Conservation (phyloP, 2,113 vertebrate species). For the Odontesthes bonariensis region DNA sequence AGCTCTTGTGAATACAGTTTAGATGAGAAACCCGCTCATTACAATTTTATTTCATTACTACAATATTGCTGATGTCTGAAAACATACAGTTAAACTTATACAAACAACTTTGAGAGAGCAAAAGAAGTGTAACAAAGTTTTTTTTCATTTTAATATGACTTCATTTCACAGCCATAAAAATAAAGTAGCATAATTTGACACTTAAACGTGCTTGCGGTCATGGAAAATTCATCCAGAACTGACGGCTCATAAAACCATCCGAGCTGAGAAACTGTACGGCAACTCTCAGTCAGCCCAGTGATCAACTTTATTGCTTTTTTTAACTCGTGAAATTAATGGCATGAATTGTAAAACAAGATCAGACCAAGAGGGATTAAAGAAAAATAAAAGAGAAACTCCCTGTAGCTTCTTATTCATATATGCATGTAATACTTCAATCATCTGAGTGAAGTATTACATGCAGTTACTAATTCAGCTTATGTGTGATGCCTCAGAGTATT, state of each 20-base stretch:
- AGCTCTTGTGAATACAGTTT: too few species aligned
- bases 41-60: too few species aligned
- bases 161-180: constrained; percentile 58
- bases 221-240: constrained; percentile 49
- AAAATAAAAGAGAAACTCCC: constrained; percentile 20
- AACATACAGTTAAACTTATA: too few species aligned
- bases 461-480: constrained; percentile 11
- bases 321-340: constrained; percentile 25
- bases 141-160: background rate
- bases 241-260: constrained; percentile 45
- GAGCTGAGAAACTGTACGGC: constrained; percentile 19
- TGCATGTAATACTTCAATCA: constrained; percentile 29
- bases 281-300: constrained; percentile 33
- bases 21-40: too few species aligned
- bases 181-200: constrained; percentile 36
- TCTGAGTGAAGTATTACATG: background rate
- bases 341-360: constrained; percentile 25
- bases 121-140: too few species aligned
- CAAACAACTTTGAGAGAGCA: too few species aligned
- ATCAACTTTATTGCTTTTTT: constrained; percentile 40
- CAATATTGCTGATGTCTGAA: too few species aligned
- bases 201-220: constrained; percentile 42
- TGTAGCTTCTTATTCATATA: constrained; percentile 33
- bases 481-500: constrained; percentile 25
- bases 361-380: constrained; percentile 30